phyloP scores from a whole-genome alignment of 1,140 invertebrate genomes.

The Ceratosolen fusciceps region DNA sequence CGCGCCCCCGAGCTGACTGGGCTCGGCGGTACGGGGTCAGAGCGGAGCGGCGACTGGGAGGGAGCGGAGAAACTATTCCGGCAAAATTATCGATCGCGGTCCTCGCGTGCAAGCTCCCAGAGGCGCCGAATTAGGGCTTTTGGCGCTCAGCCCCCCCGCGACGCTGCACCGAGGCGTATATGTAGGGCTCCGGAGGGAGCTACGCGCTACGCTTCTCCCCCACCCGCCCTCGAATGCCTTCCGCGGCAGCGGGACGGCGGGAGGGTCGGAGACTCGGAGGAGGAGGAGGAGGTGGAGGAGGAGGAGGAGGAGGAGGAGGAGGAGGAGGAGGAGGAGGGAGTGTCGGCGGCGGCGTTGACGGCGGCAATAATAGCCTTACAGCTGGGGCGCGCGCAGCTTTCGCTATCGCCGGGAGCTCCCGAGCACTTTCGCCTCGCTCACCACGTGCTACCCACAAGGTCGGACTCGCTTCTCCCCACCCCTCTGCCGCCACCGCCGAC shows the following conservation, averaged over 20 bases:
- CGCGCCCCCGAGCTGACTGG: too few relatives aligned
- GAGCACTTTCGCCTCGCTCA: conserved; percentile 63
- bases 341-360: too few relatives aligned
- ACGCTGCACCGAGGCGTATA: conserved; percentile 12
- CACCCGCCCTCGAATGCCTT: too few relatives aligned
- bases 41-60: too few relatives aligned
- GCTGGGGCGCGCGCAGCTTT: conserved; percentile 58
- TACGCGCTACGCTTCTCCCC: conserved; percentile 19
- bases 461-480: background rate
- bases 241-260: too few relatives aligned
- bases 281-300: too few relatives aligned
- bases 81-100: conserved; percentile 64
- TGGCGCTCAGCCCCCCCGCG: conserved; percentile 8
- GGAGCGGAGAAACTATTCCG: conserved; percentile 33
- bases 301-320: too few relatives aligned
- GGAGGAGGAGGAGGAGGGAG: too few relatives aligned
- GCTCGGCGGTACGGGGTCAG: too few relatives aligned
- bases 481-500: background rate
- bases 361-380: conserved; percentile 65
- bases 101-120: conserved; percentile 39
- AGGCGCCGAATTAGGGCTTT: conserved; percentile 28
- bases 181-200: conserved; percentile 34
- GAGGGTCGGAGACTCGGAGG: too few relatives aligned
- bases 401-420: conserved; percentile 65
- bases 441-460: conserved; percentile 39